Base-by-base conservation (phyloP, 92 coral and sea anemone genomes). In the Phenganax stokvisi region DNA sequence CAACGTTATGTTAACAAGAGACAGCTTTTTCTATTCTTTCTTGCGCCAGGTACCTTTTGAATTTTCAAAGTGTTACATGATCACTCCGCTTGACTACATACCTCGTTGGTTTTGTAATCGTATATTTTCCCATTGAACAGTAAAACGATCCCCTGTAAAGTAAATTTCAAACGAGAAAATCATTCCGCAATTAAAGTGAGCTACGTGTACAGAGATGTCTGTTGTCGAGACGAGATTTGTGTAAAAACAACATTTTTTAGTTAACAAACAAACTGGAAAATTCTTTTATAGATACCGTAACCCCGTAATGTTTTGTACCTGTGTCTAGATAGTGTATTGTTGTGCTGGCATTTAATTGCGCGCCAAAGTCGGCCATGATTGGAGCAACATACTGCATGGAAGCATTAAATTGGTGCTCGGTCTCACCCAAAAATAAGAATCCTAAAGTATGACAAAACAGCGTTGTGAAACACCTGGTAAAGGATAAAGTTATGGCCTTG, bases 361-460 rank as follows among this genome's bases (percentile, higher is more conserved):
- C 64, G 13, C 63, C 80, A 75, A 75, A 75, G 52, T 75, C 64
- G 17, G 80, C 80, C 80, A 75, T 75, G 9, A 75, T 51, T 25
- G 80, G 80, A 25, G 80, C 80, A 58, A 75, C 80, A 56, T 75
- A 75, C 53, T 75, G 80, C 64, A 58, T 27, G 8, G 80, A 75
- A 0, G 80, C 80, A 55, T 75, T 75, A 20, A 75, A 75, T 51
- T 55, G 56, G 64, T 75, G 80, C 53, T 56, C 13, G 12, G 1
- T 57, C 80, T 75, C 0, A 0, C 80, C 80, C 65, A 75, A 54
- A 56, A 75, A 75, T 54, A 75, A 54, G 80, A 56, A 75, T 58
- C 80, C 80, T 75, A 29, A 75, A 56, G 37, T 52, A 20, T 25
- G 17, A 58, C 7, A 37, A 12, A 52, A 15, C 13, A 20, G 7